These are phyloP conservation scores for Orchesellides sinensis DNA, from an alignment of 2,888 invertebrate species.

Conservation along the genomic window DNA sequence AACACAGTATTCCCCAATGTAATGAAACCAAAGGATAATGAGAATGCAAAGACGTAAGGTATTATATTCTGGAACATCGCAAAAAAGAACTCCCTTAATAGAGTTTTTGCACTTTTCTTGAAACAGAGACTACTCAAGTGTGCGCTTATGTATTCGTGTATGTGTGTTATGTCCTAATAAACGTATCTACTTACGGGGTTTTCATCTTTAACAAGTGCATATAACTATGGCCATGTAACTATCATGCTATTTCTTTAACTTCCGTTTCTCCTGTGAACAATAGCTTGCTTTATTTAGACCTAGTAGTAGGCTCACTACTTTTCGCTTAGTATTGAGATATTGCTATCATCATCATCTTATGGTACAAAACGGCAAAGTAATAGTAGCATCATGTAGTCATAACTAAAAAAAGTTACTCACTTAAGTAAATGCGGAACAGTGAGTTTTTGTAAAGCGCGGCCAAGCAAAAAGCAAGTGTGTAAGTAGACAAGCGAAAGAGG, in stretches of 20 bases:
- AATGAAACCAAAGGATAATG: neutral
- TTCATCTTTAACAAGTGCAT: neutral
- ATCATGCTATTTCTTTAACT: slow-evolving; percentile 34
- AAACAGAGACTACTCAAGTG: no score
- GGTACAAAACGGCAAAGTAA: neutral
- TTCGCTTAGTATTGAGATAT: slow-evolving; percentile 16
- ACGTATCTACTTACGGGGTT: neutral
- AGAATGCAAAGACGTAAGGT: neutral
- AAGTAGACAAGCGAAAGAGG: slow-evolving; percentile 2
- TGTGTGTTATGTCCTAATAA: no score
- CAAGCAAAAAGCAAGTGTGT: slow-evolving; percentile 21
- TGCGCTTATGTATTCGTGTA: no score
- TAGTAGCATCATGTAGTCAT: neutral
- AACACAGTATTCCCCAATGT: slow-evolving; percentile 1
- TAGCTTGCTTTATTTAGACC: slow-evolving; percentile 38
- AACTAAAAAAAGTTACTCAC: slow-evolving; percentile 16
- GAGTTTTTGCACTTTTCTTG: slow-evolving; percentile 45
- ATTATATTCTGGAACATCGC: neutral
- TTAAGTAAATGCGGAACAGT: slow-evolving; percentile 12
- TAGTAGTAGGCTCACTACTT: slow-evolving; percentile 29
- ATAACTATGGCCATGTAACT: neutral
- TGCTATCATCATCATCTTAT: slow-evolving; percentile 11
- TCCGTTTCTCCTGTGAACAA: slow-evolving; percentile 55
- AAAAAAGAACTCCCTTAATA: slow-evolving; percentile 53
- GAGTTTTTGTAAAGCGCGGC: slow-evolving; percentile 33